phyloP scores from a whole-genome alignment of 2,113 vertebrate species.

The Poeciliopsis turrubarensis region DNA sequence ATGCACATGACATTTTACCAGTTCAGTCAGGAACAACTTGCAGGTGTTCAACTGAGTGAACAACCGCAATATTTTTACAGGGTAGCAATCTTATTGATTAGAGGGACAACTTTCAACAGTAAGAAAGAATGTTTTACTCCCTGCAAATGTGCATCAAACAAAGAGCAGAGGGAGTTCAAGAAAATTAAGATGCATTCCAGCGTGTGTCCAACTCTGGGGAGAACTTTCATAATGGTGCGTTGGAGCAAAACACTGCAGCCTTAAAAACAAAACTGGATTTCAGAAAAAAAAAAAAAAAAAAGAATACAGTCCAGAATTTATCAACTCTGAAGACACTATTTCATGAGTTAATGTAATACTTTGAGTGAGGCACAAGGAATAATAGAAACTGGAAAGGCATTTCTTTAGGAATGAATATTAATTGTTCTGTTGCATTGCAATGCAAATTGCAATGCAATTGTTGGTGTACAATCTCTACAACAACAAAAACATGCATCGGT shows the following conservation, averaged over 20 bases:
- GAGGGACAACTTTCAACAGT: background rate
- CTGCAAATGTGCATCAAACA: conserved; percentile 24
- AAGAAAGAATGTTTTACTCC: background rate
- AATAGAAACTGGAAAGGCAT: conserved; percentile 16
- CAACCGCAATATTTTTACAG: conserved; percentile 45
- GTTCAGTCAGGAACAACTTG: conserved; percentile 26
- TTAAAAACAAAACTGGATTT: conserved; percentile 44
- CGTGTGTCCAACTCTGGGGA: background rate
- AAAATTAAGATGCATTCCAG: conserved; percentile 42
- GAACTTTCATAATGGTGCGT: conserved; percentile 18
- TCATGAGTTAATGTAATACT: conserved; percentile 19
- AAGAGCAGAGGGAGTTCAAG: background rate
- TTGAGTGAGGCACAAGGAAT: background rate
- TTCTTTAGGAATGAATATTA: background rate
- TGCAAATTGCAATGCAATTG: conserved; percentile 19
- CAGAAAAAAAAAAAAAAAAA: conserved; percentile 30
- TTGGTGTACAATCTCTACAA: conserved; percentile 21
- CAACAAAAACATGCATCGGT: conserved; percentile 13
- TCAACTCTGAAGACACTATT: conserved; percentile 25
- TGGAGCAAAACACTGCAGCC: conserved; percentile 26
- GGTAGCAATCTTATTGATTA: background rate
- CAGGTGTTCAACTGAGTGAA: conserved; percentile 53
- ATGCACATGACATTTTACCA: conserved; percentile 3
- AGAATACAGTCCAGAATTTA: conserved; percentile 14
- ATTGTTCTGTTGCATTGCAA: background rate